Evolutionary conservation across 2,888 invertebrate genomes (phyloP).

Genomic region (Branchellion lobata): DNA sequence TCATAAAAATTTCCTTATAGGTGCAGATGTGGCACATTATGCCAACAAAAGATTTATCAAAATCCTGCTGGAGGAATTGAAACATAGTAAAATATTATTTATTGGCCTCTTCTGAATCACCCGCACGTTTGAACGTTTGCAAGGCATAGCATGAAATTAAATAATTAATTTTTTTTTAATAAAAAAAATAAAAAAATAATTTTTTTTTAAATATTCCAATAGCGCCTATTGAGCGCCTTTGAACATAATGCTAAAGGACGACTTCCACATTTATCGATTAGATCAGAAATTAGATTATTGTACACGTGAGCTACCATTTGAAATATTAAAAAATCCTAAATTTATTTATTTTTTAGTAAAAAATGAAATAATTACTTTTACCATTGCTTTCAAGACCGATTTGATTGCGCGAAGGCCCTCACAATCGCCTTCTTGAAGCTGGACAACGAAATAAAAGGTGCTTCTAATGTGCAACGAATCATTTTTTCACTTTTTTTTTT

Average conservation of each 20-base stretch:
- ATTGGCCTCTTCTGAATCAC: no score
- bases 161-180: no score
- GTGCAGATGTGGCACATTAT: conserved; percentile 86
- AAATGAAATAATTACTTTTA: neutral
- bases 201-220: no score
- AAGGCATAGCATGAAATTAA: no score
- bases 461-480: no score
- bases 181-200: no score
- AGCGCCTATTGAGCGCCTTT: no score
- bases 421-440: neutral
- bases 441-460: conserved; percentile 8
- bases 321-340: neutral
- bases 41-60: conserved; percentile 93
- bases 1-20: no score
- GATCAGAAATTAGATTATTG: neutral
- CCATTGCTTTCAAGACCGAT: neutral
- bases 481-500: no score
- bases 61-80: conserved; percentile 58
- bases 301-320: neutral
- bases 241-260: no score
- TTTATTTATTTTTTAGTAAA: neutral
- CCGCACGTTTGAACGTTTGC: no score
- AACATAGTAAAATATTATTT: neutral
- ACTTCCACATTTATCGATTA: neutral
- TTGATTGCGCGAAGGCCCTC: conserved; percentile 15